These are phyloP conservation scores for Eulemur coronatus DNA, from an alignment of 2,797 vertebrate species.

Conservation along the genomic window DNA sequence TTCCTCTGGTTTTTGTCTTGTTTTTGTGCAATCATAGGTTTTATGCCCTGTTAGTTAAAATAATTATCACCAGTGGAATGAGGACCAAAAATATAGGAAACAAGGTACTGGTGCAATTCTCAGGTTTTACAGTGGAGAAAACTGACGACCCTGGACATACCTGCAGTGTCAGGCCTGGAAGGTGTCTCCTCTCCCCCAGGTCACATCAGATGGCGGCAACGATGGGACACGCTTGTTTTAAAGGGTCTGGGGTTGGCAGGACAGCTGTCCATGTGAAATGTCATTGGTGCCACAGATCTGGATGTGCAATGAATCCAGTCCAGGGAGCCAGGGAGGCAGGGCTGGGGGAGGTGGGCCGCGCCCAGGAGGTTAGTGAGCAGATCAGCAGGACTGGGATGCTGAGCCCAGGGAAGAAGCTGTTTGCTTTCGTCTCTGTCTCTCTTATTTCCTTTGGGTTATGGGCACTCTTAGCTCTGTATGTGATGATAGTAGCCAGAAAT, in stretches of 20 bases:
- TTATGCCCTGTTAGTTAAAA: background rate
- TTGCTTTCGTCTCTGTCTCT: background rate
- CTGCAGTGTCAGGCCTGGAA: fast-evolving
- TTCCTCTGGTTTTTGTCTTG: background rate
- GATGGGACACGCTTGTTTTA: background rate
- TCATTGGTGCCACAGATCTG: background rate
- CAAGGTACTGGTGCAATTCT: no score
- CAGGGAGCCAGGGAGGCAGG: background rate
- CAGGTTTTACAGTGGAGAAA: background rate
- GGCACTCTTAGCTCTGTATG: background rate
- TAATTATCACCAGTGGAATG: background rate
- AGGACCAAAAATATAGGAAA: background rate
- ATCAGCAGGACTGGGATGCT: background rate
- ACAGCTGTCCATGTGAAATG: background rate
- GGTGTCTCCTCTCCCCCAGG: background rate
- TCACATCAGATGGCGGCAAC: background rate
- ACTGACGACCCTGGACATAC: background rate
- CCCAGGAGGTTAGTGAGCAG: background rate
- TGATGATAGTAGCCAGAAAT: background rate
- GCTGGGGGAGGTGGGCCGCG: background rate
- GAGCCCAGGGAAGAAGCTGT: background rate
- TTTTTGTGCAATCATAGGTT: background rate
- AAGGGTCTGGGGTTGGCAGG: background rate
- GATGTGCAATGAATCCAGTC: no score
- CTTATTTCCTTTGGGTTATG: background rate